Conservation (phyloP, 1,140 invertebrate genomes). For the Drosophila willistoni region DNA sequence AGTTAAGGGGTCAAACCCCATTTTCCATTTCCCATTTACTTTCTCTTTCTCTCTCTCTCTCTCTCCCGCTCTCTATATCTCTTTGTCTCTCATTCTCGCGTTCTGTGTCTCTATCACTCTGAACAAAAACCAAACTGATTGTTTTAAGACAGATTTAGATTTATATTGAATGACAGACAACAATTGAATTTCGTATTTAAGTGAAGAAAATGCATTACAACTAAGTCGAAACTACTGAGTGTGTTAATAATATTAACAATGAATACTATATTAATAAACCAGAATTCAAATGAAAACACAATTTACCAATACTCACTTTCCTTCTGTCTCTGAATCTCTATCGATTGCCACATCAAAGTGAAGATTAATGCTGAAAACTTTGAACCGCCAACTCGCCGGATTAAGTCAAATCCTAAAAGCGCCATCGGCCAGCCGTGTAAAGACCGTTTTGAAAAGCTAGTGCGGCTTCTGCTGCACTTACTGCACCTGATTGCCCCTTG, state of each 20-base stretch:
- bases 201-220: constrained; percentile 57
- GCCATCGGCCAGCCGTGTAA: constrained; percentile 46
- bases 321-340: constrained; percentile 31
- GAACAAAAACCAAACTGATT: constrained; percentile 75
- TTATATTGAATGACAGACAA: constrained; percentile 49
- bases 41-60: constrained; percentile 19
- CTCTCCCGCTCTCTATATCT: constrained; percentile 45
- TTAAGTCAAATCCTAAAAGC: constrained; percentile 7
- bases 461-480: constrained; percentile 29
- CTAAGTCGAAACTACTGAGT: constrained; percentile 80
- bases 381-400: neutral
- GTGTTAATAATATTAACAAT: constrained; percentile 75
- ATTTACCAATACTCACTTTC: constrained; percentile 28
- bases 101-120: constrained; percentile 51
- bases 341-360: constrained; percentile 29
- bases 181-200: constrained; percentile 34
- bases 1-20: constrained; percentile 3
- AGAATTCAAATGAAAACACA: constrained; percentile 31
- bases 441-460: constrained; percentile 20
- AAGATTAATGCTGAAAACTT: constrained; percentile 26
- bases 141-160: constrained; percentile 70
- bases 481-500: constrained; percentile 46
- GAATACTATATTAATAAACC: constrained; percentile 76
- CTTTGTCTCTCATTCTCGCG: constrained; percentile 33
- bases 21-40: neutral